phyloP scores from a whole-genome alignment of 2,113 vertebrate species.

The Rhagologus leucostigma region DNA sequence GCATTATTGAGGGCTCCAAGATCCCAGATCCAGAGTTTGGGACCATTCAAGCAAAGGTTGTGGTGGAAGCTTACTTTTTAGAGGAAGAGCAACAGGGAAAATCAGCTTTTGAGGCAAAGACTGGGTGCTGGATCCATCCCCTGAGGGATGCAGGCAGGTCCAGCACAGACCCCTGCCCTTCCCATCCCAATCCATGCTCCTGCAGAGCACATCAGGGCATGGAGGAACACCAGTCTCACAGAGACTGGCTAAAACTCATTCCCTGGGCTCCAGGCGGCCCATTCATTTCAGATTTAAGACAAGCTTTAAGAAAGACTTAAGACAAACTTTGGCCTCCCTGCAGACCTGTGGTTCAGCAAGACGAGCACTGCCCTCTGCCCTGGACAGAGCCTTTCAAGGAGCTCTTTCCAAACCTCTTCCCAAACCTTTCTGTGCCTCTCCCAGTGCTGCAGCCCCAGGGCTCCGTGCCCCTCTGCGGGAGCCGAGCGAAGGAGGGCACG shows the following conservation, averaged over 20 bases:
- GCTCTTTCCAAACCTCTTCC: background rate
- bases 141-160: accelerated
- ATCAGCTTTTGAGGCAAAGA: background rate
- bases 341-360: background rate
- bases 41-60: background rate
- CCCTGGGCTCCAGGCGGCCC: background rate
- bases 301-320: background rate
- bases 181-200: background rate
- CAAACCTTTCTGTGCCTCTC: background rate
- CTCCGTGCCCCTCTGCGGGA: accelerated
- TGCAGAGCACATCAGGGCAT: background rate
- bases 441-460: background rate
- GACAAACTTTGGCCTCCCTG: background rate
- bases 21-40: accelerated
- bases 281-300: background rate
- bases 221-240: background rate
- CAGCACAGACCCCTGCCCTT: background rate
- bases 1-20: background rate
- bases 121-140: background rate
- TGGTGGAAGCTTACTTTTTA: background rate
- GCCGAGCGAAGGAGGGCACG: background rate
- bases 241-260: background rate
- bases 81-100: background rate
- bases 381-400: background rate
- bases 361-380: background rate